phyloP scores from a whole-genome alignment of 1,140 invertebrate species.

The Calycopis cecrops region DNA sequence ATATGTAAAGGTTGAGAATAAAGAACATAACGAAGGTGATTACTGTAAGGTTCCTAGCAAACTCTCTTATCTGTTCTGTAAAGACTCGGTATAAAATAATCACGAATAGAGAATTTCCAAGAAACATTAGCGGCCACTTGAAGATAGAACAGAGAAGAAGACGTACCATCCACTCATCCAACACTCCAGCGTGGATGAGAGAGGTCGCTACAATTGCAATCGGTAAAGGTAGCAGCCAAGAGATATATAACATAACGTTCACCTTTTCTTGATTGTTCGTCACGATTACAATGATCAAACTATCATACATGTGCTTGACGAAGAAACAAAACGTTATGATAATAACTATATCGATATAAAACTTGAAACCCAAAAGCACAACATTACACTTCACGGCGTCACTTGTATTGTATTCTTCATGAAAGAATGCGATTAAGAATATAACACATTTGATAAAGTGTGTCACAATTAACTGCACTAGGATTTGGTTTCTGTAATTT shows the following conservation, averaged over 20 bases:
- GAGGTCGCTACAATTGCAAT: conserved; percentile 31
- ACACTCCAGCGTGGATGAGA: conserved; percentile 25
- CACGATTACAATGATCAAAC: conserved; percentile 54
- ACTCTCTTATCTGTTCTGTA: conserved; percentile 51
- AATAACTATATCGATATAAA: conserved; percentile 58
- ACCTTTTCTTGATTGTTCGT: conserved; percentile 46
- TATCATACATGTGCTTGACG: conserved; percentile 63
- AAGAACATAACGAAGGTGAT: conserved; percentile 56
- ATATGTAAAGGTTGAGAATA: conserved; percentile 53
- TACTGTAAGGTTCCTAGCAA: conserved; percentile 48
- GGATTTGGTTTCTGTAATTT: conserved; percentile 65
- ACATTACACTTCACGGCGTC: conserved; percentile 5
- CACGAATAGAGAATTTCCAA: conserved; percentile 46
- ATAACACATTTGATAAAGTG: conserved; percentile 51
- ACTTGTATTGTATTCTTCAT: conserved; percentile 20
- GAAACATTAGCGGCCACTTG: conserved; percentile 52
- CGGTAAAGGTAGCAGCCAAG: conserved; percentile 50
- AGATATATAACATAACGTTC: conserved; percentile 39
- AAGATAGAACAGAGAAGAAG: conserved; percentile 45
- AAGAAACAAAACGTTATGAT: conserved; percentile 54
- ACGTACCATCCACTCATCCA: conserved; percentile 36
- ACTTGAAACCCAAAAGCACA: conserved; percentile 29
- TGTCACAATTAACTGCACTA: conserved; percentile 53
- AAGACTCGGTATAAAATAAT: conserved; percentile 45
- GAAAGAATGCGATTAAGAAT: conserved; percentile 37